Evolutionary conservation across 2,888 invertebrate genomes (phyloP), one percentile per base, ranked within the genome.

Genomic region (Cheilosia vulpina): DNA sequence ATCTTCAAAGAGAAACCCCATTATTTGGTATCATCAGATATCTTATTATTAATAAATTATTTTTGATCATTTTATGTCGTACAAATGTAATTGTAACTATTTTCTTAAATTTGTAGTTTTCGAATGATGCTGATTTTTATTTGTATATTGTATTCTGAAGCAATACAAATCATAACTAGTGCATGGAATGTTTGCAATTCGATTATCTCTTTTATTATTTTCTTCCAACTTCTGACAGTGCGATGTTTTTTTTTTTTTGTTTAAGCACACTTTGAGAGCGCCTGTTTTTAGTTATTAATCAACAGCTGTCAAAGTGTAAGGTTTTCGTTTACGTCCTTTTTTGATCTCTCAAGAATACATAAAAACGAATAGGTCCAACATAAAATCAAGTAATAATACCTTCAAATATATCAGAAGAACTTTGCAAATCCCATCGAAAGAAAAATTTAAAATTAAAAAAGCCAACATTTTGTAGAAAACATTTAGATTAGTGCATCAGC

Each of bases 271-370:
- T 83, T 79, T 83, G 83, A 41, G 45, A 63, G 13, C 11, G 15
- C 21, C 52, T 60, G 57, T 15, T 50, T 7, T 11, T n/a, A 15
- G 7, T 9, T 21, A 21, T 21, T 21, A 11, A 55, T 11, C 13
- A 2, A 38, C 11, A 41, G 19, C 73, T 75, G 83, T 73, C 83
- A 83, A 13, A 38, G 27, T 27, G 27, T 31, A 2, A 31, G 0
- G 9, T 72, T 19, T 52, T 43, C 68, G 68, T 79, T 83, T 79
- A 79, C 63, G 68, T 83, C 68, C 62, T 68, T 60, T 50, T 66
- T 79, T 63, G 41, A 69, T 57, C 34, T 43, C 21, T 62, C 38
- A 31, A 68, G 73, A 73, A 65, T 71, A 75, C 68, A 69, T 68
- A 83, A 82, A 82, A 77, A 15, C 21, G 4, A 45, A 53, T 45